phyloP scores from a whole-genome alignment of 2,113 vertebrate genomes.

The Crotophaga sulcirostris region DNA sequence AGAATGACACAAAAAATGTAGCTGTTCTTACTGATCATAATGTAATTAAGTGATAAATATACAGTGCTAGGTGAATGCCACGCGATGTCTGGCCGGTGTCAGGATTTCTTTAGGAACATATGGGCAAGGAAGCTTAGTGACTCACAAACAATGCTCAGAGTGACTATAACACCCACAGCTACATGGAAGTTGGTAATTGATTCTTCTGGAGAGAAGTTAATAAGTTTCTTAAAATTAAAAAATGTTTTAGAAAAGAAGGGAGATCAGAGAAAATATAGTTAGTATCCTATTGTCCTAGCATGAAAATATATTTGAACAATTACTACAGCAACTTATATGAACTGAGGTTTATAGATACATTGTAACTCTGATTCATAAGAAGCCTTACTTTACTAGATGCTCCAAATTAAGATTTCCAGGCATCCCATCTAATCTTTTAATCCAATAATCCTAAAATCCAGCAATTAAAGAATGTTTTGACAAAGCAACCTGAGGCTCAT shows the following conservation, averaged over 20 bases:
- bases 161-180: neutral
- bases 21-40: neutral
- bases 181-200: neutral
- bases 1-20: neutral
- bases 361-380: neutral
- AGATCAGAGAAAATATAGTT: neutral
- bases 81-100: neutral
- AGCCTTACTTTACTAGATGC: neutral
- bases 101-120: neutral
- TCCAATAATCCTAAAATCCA: slow-evolving; percentile 65
- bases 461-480: slow-evolving; percentile 60
- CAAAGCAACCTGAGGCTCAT: slow-evolving; percentile 40
- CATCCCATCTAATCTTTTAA: slow-evolving; percentile 57
- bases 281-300: neutral
- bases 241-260: neutral
- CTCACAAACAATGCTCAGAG: neutral
- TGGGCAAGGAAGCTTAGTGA: neutral
- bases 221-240: neutral
- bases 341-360: neutral
- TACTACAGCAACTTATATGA: neutral
- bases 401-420: slow-evolving; percentile 40
- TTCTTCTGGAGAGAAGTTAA: neutral
- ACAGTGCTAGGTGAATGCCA: neutral
- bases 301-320: neutral
- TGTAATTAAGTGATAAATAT: neutral